These are phyloP conservation scores for Benitochromis conjunctus DNA, from an alignment of 2,113 vertebrate species.

Conservation along the genomic window DNA sequence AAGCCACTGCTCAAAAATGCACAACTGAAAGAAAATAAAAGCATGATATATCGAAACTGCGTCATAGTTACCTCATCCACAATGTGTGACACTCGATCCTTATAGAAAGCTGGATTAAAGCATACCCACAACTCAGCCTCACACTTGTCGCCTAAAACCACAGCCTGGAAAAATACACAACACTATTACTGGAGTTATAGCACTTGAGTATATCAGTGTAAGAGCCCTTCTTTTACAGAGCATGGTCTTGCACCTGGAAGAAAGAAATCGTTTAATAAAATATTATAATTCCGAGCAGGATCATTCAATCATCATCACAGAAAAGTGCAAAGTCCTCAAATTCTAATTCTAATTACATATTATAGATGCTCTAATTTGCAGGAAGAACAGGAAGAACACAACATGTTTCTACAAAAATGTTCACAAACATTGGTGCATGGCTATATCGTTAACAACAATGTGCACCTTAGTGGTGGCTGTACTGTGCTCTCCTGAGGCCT, in stretches of 20 bases:
- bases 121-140: slow-evolving; percentile 68
- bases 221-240: background rate
- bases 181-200: background rate
- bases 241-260: background rate
- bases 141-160: slow-evolving; percentile 64
- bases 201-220: background rate
- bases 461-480: slow-evolving; percentile 61
- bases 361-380: background rate
- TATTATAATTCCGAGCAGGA: background rate
- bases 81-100: slow-evolving; percentile 57
- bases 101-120: slow-evolving; percentile 76
- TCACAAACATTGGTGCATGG: background rate
- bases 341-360: background rate
- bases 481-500: background rate
- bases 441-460: background rate
- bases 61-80: slow-evolving; percentile 58
- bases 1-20: background rate
- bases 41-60: background rate
- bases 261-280: background rate
- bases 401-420: background rate
- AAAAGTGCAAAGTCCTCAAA: background rate
- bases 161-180: slow-evolving; percentile 60
- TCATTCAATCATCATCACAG: background rate
- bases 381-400: background rate
- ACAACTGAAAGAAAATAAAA: background rate